phyloP scores from a whole-genome alignment of 1,140 invertebrate species.

The Pseudomyrmex pallidus region DNA sequence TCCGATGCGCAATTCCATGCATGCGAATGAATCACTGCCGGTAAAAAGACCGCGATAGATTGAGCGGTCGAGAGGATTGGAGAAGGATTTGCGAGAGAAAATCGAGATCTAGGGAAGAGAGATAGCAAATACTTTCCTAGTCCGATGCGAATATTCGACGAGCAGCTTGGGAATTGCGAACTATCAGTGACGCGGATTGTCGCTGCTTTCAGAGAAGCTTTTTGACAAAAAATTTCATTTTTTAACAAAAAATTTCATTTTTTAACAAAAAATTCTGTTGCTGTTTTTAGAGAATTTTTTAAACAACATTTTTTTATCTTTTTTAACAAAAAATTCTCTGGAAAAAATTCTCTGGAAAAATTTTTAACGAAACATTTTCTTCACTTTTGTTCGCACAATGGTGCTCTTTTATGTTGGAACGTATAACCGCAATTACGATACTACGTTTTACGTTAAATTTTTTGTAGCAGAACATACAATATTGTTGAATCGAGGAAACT shows the following conservation, averaged over 20 bases:
- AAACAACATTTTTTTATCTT: too few species aligned
- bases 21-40: conserved; percentile 38
- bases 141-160: background rate
- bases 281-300: too few species aligned
- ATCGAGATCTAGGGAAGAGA: background rate
- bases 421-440: too few species aligned
- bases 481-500: too few species aligned
- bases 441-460: too few species aligned
- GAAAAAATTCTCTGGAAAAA: too few species aligned
- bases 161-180: background rate
- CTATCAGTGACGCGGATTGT: background rate
- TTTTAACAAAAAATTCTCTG: too few species aligned
- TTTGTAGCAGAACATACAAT: too few species aligned
- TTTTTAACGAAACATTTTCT: too few species aligned
- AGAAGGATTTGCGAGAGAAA: conserved; percentile 11
- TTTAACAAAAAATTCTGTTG: too few species aligned
- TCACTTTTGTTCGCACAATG: too few species aligned
- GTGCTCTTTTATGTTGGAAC: too few species aligned
- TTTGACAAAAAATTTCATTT: background rate
- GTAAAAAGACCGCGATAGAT: conserved; percentile 7
- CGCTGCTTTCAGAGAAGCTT: background rate
- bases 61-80: conserved; percentile 15
- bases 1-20: conserved; percentile 19
- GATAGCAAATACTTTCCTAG: conserved; percentile 11
- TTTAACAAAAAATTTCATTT: background rate